Conservation (phyloP, 64 coral and sea anemone genomes). For the Montipora cactus region DNA sequence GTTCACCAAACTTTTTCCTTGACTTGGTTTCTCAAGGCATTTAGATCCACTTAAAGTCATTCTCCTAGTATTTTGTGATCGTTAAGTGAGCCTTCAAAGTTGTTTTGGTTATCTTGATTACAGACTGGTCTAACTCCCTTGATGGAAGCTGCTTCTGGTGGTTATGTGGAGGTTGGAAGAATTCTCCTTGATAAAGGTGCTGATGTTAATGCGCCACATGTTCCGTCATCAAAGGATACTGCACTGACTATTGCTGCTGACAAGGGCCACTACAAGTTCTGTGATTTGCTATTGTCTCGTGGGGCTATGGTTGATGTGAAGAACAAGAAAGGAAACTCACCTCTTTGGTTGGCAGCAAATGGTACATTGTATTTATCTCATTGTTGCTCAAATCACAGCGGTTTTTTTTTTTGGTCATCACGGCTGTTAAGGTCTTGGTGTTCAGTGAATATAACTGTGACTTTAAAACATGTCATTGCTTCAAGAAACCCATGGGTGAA, state of each 20-base stretch:
- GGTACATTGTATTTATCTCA: conserved; percentile 49
- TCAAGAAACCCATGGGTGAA: too few relatives aligned
- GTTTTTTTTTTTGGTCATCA: background rate
- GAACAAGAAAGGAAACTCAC: conserved; percentile 98
- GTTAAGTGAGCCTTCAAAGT: background rate
- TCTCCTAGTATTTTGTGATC: too few relatives aligned
- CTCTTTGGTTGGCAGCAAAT: conserved; percentile 96
- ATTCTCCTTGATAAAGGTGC: conserved; percentile 94
- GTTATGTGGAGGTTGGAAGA: conserved; percentile 95
- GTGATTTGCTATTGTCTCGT: conserved; percentile 88
- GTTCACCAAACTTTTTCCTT: too few relatives aligned
- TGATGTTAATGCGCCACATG: conserved; percentile 96
- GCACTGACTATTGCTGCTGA: conserved; percentile 98
- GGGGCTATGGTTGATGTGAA: conserved; percentile 95
- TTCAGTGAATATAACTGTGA: too few relatives aligned
- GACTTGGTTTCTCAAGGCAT: too few relatives aligned
- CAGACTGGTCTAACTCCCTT: conserved; percentile 96
- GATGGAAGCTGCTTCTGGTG: conserved; percentile 98
- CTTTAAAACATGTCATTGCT: too few relatives aligned
- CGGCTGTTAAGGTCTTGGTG: background rate
- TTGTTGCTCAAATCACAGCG: background rate
- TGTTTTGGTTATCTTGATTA: background rate
- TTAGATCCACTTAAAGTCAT: too few relatives aligned
- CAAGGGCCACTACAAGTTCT: conserved; percentile 99
- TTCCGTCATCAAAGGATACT: conserved; percentile 97